A percentile compares a stretch with the other conserved stretches of the same genome.
phyloP scores from a whole-genome alignment of 2,797 vertebrate species.

The Squalus acanthias region DNA sequence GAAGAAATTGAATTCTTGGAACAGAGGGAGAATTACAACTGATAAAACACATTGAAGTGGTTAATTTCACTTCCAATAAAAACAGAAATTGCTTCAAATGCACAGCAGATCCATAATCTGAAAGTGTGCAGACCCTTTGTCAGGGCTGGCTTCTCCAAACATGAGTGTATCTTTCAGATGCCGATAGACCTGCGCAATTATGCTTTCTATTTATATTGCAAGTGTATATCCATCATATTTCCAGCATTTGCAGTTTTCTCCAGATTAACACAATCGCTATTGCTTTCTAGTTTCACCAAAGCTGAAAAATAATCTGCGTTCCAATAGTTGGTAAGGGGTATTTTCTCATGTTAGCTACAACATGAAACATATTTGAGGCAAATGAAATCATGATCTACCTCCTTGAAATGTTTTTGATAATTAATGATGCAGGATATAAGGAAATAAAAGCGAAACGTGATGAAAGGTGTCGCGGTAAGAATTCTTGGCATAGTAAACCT shows the following conservation, averaged over 20 bases:
- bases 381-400: neutral
- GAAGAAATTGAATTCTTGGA: neutral
- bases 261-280: neutral
- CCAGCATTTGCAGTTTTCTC: neutral
- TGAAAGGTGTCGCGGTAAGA: neutral
- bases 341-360: neutral
- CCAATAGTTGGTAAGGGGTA: neutral
- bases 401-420: neutral
- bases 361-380: neutral
- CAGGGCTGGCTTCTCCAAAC: neutral
- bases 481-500: neutral
- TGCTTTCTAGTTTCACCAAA: neutral
- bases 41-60: no score
- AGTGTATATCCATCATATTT: neutral
- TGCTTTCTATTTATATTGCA: neutral
- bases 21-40: neutral
- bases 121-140: neutral
- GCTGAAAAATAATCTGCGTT: neutral
- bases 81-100: neutral
- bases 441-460: neutral
- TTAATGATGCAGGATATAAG: neutral
- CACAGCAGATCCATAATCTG: neutral
- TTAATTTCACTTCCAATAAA: neutral
- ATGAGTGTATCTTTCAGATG: neutral
- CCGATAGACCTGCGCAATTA: no score